phyloP scores from a whole-genome alignment of 2,888 invertebrate species.

The Diploptera punctata region DNA sequence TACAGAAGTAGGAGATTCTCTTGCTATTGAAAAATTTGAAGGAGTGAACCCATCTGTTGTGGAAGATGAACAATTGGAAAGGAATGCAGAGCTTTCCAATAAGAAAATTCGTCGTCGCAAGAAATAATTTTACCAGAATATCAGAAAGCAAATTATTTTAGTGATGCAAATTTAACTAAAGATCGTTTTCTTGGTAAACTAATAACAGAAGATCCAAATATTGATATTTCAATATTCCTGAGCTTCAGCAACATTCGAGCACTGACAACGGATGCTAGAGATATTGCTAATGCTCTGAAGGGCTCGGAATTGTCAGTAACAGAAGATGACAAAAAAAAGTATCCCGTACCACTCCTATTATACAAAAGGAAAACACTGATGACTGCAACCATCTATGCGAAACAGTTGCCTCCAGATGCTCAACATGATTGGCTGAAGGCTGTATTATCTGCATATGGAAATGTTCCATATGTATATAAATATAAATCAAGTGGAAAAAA shows the following conservation, averaged over 20 bases:
- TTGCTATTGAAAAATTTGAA: conserved; percentile 14
- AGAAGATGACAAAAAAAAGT: conserved; percentile 73
- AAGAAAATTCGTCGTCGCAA: conserved; percentile 72
- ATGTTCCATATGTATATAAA: conserved; percentile 85
- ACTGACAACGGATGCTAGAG: conserved; percentile 67
- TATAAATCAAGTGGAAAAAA: conserved; percentile 77
- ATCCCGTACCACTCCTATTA: conserved; percentile 62
- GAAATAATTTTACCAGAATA: conserved; percentile 73
- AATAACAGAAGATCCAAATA: conserved; percentile 70
- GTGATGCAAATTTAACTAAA: conserved; percentile 90
- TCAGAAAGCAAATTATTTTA: conserved; percentile 91
- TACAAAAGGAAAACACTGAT: conserved; percentile 68
- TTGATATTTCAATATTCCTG: conserved; percentile 72
- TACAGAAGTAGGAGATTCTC: too few species aligned
- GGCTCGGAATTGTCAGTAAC: conserved; percentile 77
- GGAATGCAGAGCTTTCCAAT: conserved; percentile 30
- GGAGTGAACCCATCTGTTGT: conserved; percentile 5
- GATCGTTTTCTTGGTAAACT: conserved; percentile 81
- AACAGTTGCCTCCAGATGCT: conserved; percentile 80
- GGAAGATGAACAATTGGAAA: background rate
- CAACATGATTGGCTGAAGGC: conserved; percentile 82
- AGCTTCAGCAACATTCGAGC: conserved; percentile 85
- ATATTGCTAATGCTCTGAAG: conserved; percentile 79
- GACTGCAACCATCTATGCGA: conserved; percentile 86
- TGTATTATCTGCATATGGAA: conserved; percentile 83